A percentile compares a stretch with the other conserved stretches of the same genome.
Conservation (phyloP, 2,113 vertebrate genomes). For the Synodontis membranacea region DNA sequence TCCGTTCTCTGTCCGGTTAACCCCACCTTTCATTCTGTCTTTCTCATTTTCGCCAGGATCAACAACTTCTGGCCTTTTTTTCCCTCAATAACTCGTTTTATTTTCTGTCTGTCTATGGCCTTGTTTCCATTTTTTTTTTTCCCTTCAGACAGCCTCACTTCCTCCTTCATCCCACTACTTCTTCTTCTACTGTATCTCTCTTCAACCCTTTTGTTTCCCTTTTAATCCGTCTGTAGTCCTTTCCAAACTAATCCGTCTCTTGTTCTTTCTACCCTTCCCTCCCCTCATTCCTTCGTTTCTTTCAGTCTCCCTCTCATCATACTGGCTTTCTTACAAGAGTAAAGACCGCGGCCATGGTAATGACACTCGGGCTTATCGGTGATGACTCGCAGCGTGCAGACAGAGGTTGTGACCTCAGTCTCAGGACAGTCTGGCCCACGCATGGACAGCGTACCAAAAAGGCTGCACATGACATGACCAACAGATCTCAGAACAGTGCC, state of each 20-base stretch:
- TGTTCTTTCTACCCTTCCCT: slow-evolving; percentile 30
- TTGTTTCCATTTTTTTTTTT: slow-evolving; percentile 35
- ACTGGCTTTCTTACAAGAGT: background rate
- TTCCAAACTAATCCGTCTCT: slow-evolving; percentile 27
- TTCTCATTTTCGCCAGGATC: slow-evolving; percentile 16
- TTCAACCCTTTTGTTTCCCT: slow-evolving; percentile 2
- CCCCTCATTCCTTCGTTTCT: slow-evolving; percentile 22
- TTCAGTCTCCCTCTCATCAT: background rate
- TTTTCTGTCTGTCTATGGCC: background rate
- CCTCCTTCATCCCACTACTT: background rate
- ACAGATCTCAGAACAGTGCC: background rate
- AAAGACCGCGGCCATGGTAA: background rate
- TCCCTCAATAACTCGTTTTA: background rate
- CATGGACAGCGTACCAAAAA: background rate
- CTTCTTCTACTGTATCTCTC: background rate
- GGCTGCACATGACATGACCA: no score
- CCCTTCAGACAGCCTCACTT: background rate
- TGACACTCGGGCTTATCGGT: slow-evolving; percentile 23
- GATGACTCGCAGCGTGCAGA: slow-evolving; percentile 9
- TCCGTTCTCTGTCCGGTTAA: background rate
- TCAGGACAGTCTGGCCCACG: background rate
- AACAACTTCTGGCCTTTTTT: background rate
- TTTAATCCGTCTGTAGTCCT: background rate
- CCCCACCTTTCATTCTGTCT: slow-evolving; percentile 12
- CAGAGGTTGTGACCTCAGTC: background rate